Conservation (phyloP, 2,888 invertebrate genomes). For the Lepidocyrtinus sp. region DNA sequence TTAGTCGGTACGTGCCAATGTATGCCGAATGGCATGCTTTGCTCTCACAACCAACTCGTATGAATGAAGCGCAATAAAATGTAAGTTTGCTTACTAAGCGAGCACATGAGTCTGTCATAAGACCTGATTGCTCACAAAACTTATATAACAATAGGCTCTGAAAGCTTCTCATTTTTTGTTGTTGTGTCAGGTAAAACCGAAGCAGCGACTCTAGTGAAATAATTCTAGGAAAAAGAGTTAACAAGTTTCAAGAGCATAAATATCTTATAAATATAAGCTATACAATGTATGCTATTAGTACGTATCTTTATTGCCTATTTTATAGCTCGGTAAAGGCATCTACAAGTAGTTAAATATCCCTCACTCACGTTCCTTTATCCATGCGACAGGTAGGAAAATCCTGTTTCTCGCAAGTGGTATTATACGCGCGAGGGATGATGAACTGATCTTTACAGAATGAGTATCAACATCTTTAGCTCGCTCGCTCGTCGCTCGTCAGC, state of each 20-base stretch:
- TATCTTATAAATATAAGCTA: no score
- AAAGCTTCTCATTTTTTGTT: not conserved
- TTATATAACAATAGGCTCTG: not conserved
- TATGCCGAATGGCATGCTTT: no score
- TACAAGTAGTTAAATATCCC: constrained; percentile 14
- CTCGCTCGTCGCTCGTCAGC: constrained; percentile 38
- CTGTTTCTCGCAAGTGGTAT: not conserved
- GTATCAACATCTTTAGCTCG: constrained; percentile 14
- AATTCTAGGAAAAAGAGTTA: constrained; percentile 34
- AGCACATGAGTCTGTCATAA: not conserved
- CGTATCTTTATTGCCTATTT: constrained; percentile 46
- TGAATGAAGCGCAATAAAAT: not conserved
- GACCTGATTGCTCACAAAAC: not conserved
- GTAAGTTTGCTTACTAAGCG: not conserved
- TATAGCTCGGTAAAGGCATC: constrained; percentile 25
- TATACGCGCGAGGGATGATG: no score
- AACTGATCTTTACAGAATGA: not conserved
- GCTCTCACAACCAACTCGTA: not conserved
- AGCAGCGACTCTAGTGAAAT: no score
- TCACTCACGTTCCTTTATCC: not conserved
- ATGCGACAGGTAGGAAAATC: not conserved
- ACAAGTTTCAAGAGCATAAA: no score
- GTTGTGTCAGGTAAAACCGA: not conserved
- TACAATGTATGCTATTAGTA: not conserved
- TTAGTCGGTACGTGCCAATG: constrained; percentile 39